Evolutionary conservation across 2,888 invertebrate genomes (phyloP), one percentile per base, ranked within the genome.

Genomic region (Stenoptilia bipunctidactyla): DNA sequence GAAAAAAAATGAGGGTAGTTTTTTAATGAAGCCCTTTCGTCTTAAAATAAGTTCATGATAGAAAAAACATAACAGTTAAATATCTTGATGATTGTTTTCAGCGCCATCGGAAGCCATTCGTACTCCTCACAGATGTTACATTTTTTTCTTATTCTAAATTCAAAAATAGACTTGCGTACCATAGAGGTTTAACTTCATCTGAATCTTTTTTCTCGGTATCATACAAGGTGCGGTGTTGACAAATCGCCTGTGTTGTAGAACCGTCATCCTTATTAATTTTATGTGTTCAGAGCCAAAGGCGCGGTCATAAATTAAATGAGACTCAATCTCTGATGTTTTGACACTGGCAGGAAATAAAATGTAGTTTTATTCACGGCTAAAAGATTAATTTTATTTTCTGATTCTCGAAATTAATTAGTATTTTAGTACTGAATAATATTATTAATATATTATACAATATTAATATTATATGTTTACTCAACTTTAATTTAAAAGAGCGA

Each of bases 51-150:
- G 41, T 39, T 44, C 38, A 40, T 52, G 41, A 47, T 53, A 52
- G 51, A 60, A 62, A 61, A 56, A 56, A 52, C 45, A 50, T 47
- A 44, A 51, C 44, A 53, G 51, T 45, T 55, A 55, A 58, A 59
- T 60, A 52, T 40, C 48, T 49, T 55, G 30, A 48, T 53, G 50
- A 59, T 63, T 61, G 60, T 64, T 64, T 62, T 58, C 50, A 55
- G 49, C 50, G 45, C 40, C 51, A 56, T 52, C 60, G 65, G 70
- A 70, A 66, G 62, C 55, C 49, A 51, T 55, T 50, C 51, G 49
- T 55, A 56, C 63, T 55, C 50, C 51, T 48, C 55, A 56, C 63
- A 67, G 63, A 66, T 66, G 64, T 59, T 54, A 47, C 39, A 41
- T 53, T 51, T 45, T 47, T 56, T 61, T 40, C 50, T 20, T 44